These are phyloP conservation scores for Aphelenchoides besseyi DNA, from an alignment of 1,140 invertebrate genomes.

Conservation along the genomic window DNA sequence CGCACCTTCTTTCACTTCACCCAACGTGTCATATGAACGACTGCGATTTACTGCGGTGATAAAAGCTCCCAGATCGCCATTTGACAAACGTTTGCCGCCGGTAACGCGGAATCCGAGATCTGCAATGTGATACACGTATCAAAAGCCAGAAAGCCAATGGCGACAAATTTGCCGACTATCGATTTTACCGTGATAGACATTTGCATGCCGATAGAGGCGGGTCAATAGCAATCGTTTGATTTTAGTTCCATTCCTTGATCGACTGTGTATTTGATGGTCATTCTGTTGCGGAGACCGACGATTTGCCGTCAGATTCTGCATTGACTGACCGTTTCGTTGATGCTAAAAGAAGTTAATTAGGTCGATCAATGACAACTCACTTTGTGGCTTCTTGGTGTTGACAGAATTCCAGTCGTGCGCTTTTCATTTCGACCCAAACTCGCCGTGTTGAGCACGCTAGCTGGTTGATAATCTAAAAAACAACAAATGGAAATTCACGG, in stretches of 20 bases:
- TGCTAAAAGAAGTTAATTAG: neutral
- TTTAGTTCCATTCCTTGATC: conserved; percentile 37
- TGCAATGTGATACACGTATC: conserved; percentile 54
- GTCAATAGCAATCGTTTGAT: conserved; percentile 69
- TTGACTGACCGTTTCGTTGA: conserved; percentile 12
- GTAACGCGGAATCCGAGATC: conserved; percentile 70
- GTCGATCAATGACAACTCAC: neutral
- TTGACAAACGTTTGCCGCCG: conserved; percentile 68
- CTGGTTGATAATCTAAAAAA: neutral
- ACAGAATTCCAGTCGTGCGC: neutral
- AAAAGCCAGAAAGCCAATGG: neutral
- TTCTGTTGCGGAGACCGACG: conserved; percentile 16
- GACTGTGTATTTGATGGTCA: neutral
- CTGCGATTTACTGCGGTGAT: conserved; percentile 68
- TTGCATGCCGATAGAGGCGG: conserved; percentile 67
- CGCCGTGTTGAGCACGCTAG: neutral
- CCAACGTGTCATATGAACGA: conserved; percentile 68
- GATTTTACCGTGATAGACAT: conserved; percentile 58
- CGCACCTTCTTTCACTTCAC: conserved; percentile 69
- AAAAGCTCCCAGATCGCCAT: conserved; percentile 68
- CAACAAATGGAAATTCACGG: neutral
- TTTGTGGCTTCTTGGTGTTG: neutral
- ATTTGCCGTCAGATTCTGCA: neutral
- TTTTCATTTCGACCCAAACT: conserved; percentile 11
- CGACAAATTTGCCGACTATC: neutral